A percentile compares a stretch with the other conserved stretches of the same genome.
These are phyloP conservation scores for Ceratosolen solmsi DNA, from an alignment of 1,140 invertebrate genomes.

Conservation along the genomic window DNA sequence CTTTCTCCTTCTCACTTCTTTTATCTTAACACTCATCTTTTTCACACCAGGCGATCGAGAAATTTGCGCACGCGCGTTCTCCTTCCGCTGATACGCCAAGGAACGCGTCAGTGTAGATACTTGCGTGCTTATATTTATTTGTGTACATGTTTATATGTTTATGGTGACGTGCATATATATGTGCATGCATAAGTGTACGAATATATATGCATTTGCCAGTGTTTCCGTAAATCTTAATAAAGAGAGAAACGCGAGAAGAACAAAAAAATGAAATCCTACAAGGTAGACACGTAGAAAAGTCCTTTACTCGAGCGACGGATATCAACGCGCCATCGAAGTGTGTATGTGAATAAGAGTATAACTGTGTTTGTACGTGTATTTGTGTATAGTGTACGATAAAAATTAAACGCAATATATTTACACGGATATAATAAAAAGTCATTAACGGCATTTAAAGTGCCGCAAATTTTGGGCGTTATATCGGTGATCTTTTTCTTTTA, in stretches of 20 bases:
- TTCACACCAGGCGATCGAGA: slow-evolving; percentile 22
- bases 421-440: slow-evolving; percentile 38
- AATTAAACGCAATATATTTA: slow-evolving; percentile 50
- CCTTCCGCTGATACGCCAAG: not conserved
- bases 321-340: not conserved
- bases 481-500: not conserved
- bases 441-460: not conserved
- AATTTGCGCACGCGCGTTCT: slow-evolving; percentile 27
- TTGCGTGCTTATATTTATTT: not conserved
- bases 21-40: slow-evolving; percentile 37
- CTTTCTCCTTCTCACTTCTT: slow-evolving; percentile 8
- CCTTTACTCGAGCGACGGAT: slow-evolving; percentile 18
- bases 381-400: slow-evolving; percentile 24
- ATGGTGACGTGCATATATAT: too few relatives aligned
- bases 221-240: not conserved
- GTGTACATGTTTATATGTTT: too few relatives aligned
- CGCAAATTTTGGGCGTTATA: slow-evolving; percentile 5
- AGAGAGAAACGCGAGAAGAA: slow-evolving; percentile 45
- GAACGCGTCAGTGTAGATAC: not conserved
- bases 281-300: slow-evolving; percentile 64
- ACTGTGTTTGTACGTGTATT: not conserved
- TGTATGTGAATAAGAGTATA: not conserved
- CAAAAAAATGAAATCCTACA: slow-evolving; percentile 61
- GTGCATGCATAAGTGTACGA: not conserved
- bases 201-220: not conserved